Base-by-base conservation (phyloP, 64 coral and sea anemone species). In the Dendronephthya gigantea region DNA sequence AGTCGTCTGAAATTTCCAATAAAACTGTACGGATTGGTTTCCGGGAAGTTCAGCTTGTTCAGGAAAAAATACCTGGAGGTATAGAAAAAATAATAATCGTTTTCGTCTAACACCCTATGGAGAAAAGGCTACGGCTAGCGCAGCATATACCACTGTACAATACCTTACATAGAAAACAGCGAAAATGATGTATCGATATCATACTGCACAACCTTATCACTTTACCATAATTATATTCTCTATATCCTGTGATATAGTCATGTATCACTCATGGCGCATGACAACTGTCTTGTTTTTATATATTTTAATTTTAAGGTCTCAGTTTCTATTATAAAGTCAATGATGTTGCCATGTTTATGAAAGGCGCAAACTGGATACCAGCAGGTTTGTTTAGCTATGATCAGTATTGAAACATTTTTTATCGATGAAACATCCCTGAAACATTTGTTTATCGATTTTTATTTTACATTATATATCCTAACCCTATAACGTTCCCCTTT, bases 351-450 rank as follows among this genome's bases (percentile, higher is more conserved):
- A 91, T 98, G 28, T 98, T 98, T 81, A 70, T 98, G 10, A 98
- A 98, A 59, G 95, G 95, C 84, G 95, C 95, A 30, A 98, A 98
- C 81, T 98, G 95, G 95, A 93, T 98, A 59, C 92, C 95, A 56
- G 95, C 87, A 91, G 95, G 95, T 98, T 85, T 48, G 55, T 68
- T 36, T 39, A 83, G 19, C 7, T 62, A 6, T 62, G 0, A 7
- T 23, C 1, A 23, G 55, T 16, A 22, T 52, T 52, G 1, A 22
- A 12, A 52, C 50, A 52, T 22, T 12, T 22, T 52, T 52, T 12
- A 52, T 52, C 50, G 23, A 12, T 22, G 50, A 16, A 52, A 16
- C 50, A 16, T 52, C 50, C 23, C 50, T 52, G 13, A 12, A 52
- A 52, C 50, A 52, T 12, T 2, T 52, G 50, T 52, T 52, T 52